Evolutionary conservation across 2,113 vertebrate species (phyloP), one percentile per base, ranked within the genome.

Genomic region (Hippocampus comes): DNA sequence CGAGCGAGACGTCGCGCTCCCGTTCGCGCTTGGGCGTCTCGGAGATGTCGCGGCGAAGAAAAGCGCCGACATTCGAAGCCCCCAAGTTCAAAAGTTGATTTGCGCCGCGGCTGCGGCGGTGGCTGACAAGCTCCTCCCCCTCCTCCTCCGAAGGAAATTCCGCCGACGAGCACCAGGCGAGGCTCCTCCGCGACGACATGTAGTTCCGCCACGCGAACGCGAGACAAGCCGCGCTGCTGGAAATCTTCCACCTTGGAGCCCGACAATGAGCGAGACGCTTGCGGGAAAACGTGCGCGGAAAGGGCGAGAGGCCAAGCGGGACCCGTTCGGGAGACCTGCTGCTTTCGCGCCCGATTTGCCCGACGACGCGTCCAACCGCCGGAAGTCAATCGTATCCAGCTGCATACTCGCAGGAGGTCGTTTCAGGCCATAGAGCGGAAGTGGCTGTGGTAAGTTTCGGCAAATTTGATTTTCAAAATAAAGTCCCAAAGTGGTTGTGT

Each of bases 61-160:
- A 10, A n/a, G 0, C 8, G 53, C 3, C 53, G 53, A 10, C 53
- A 2, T n/a, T 55, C 51, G 2, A 43, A 17, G 3, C 6, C 20
- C 9, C 53, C 75, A 86, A 90, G 81, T 89, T 86, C 6, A 14
- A 59, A 82, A 85, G 68, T 85, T 76, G 59, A 60, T 38, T 60
- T 15, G 17, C 21, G 10, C 21, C 12, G 48, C 48, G 17, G 17
- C 17, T 1, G 2, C 23, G 27, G 25, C 25, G 25, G n/a, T n/a
- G n/a, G 30, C 30, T 2, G 14, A 38, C 21, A 63, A 82, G 74
- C 63, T 71, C 82, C 81, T 21, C 68, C 80, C 82, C 83, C 76
- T 53, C 49, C 14, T 15, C 30, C 14, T 15, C 30, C 30, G 5
- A 34, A 34, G 3, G 1, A 25, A 43, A 56, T 75, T 53, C 67